Conservation (phyloP, 2,113 vertebrate species). For the Calypte anna region DNA sequence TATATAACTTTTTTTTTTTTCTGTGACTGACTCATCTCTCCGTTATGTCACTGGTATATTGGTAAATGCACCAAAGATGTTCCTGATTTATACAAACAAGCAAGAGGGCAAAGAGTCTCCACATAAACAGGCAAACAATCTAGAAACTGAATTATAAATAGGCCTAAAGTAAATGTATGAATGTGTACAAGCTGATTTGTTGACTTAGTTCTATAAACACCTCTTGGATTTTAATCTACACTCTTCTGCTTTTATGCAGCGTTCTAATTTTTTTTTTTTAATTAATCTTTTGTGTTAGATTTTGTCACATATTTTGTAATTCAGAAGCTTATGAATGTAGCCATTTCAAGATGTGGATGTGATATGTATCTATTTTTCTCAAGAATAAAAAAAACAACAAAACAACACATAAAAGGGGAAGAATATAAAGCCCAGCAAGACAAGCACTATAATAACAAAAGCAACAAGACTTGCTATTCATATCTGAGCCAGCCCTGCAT, state of each 20-base stretch:
- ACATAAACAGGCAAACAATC: conserved; percentile 64
- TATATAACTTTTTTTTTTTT: background rate
- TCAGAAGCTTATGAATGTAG: conserved; percentile 2
- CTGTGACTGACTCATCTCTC: conserved; percentile 35
- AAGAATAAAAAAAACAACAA: conserved; percentile 18
- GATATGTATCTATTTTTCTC: conserved; percentile 25
- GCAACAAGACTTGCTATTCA: background rate
- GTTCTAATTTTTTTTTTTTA: conserved; percentile 2
- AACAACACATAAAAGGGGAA: background rate
- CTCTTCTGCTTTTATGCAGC: conserved; percentile 36
- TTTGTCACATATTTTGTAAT: conserved; percentile 47
- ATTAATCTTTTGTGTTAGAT: conserved; percentile 49
- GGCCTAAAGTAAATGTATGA: conserved; percentile 65
- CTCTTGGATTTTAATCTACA: conserved; percentile 63
- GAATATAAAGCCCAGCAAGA: background rate
- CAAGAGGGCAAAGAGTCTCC: conserved; percentile 30
- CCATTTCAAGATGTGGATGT: conserved; percentile 34
- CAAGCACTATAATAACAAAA: conserved; percentile 18
- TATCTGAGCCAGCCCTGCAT: background rate
- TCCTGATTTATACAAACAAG: conserved; percentile 52
- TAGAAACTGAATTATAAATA: conserved; percentile 76
- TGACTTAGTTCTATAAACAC: conserved; percentile 75
- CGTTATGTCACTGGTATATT: conserved; percentile 23
- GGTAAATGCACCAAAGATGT: background rate
- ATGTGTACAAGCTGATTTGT: conserved; percentile 66